Conservation (phyloP, 2,888 invertebrate genomes). For the Melanargia galathea region DNA sequence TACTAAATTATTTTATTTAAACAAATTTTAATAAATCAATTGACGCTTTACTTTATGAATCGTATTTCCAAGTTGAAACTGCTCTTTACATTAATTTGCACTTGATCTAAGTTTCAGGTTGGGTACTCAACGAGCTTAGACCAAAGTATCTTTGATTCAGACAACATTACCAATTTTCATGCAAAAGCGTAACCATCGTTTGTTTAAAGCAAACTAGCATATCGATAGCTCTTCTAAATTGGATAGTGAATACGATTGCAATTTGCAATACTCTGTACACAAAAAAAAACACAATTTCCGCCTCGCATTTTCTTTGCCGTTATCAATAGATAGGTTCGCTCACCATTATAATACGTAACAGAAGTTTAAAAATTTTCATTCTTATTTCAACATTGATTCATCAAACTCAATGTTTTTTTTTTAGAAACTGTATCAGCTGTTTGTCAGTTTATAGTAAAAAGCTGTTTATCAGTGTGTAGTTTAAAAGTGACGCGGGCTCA, state of each 20-base stretch:
- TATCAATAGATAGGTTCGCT: too few relatives aligned
- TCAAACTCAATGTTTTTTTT: too few relatives aligned
- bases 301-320: too few relatives aligned
- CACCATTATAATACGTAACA: too few relatives aligned
- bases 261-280: conserved; percentile 1
- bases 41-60: neutral
- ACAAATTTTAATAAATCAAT: neutral
- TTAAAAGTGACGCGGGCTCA: too few relatives aligned
- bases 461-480: too few relatives aligned
- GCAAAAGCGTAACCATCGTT: conserved; percentile 9
- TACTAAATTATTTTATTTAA: too few relatives aligned
- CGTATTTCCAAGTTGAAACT: neutral
- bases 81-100: neutral
- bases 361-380: too few relatives aligned
- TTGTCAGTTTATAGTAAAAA: too few relatives aligned
- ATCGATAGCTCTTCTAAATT: conserved; percentile 12
- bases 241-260: conserved; percentile 8
- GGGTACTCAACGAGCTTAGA: neutral
- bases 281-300: neutral
- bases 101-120: neutral
- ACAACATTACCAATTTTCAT: conserved; percentile 6
- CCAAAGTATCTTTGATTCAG: conserved; percentile 6
- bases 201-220: neutral
- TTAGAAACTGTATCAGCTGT: too few relatives aligned
- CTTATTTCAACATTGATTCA: too few relatives aligned